Conservation (phyloP, 2,113 vertebrate species). For the Antigone vipio region DNA sequence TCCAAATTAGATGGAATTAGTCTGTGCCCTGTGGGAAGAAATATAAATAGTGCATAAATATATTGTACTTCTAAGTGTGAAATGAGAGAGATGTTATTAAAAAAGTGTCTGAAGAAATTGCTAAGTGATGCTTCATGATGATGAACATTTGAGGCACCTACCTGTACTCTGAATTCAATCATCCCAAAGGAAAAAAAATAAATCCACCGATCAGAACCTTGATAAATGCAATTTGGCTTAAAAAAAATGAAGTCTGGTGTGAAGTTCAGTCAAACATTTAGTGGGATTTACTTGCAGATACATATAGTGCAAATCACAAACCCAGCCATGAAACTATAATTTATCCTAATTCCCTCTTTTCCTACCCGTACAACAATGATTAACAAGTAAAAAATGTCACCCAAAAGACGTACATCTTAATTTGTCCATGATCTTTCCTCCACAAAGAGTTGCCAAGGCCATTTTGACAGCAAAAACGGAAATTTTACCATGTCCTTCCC, state of each 20-base stretch:
- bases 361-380: neutral
- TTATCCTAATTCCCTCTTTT: neutral
- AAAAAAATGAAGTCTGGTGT: neutral
- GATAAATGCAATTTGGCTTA: neutral
- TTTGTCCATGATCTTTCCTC: constrained; percentile 98
- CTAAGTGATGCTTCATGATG: neutral
- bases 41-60: neutral
- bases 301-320: neutral
- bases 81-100: neutral
- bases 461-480: constrained; percentile 95
- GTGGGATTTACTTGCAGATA: neutral
- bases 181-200: neutral
- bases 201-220: neutral
- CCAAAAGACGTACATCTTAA: constrained; percentile 90
- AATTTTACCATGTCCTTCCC: constrained; percentile 94
- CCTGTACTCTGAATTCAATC: neutral
- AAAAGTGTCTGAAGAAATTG: neutral
- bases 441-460: constrained; percentile 92
- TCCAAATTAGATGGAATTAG: neutral
- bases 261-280: neutral
- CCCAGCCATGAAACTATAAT: neutral
- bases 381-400: neutral
- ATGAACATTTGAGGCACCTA: neutral
- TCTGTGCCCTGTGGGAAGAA: neutral
- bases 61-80: neutral